Evolutionary conservation across 1,140 invertebrate genomes (phyloP), one percentile per base, ranked within the genome.

Genomic region (Grapholita molesta): DNA sequence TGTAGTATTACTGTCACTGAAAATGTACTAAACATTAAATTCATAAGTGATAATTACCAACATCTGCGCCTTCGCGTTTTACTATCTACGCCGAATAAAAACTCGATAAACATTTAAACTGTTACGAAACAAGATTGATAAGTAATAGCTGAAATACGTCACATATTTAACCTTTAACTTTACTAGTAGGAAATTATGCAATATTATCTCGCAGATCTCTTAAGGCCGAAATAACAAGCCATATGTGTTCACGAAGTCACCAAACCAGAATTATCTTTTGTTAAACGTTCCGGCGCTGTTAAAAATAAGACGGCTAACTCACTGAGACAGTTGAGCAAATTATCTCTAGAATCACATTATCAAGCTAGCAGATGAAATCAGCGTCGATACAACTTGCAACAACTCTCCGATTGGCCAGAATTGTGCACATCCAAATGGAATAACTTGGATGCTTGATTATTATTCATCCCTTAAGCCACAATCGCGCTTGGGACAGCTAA

Each of bases 121-220:
- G 42, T 48, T 9, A 48, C 42, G 24, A 25, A 24, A 28, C 11
- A 4, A 28, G 24, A 28, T 25, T 9, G 55, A 61, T 61, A 61
- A 61, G n/a, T n/a, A n/a, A n/a, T n/a, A n/a, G n/a, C 24, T 61
- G 28, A 61, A n/a, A 28, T n/a, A 61, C 28, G 55, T 61, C 55
- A 61, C n/a, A n/a, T 6, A n/a, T 15, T 28, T 57, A 57, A 57
- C 35, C 35, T 25, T 28, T 61, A 12, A 61, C 55, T 25, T 61
- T 61, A 11, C 2, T 61, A 28, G 30, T 21, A 61, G 24, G 53
- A 68, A 68, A 57, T 48, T 3, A 55, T 33, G 57, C 42, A 68
- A 12, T 53, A 23, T 68, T 57, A 66, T 18, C 42, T 52, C 42
- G 57, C 35, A 33, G 53, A 33, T 53, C 21, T 68, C 52, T 48